A percentile compares a stretch with the other conserved stretches of the same genome.
Evolutionary conservation across 37 sponge, comb jelly and placozoan genomes (phyloP).

Genomic region (Corticium candelabrum): DNA sequence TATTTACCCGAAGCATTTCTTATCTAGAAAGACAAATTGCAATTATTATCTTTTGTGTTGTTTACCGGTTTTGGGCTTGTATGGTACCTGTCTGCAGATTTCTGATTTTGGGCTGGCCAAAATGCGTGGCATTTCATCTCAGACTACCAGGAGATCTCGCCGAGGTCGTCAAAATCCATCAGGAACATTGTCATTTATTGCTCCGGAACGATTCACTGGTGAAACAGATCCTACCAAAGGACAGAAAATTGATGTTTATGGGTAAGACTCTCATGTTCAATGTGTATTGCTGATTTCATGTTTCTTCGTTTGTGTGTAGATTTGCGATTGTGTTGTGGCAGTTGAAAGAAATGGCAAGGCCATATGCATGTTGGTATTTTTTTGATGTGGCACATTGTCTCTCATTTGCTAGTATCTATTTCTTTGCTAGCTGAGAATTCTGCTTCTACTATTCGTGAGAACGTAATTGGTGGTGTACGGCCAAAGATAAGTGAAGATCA

Average conservation of each 20-base stretch:
- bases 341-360: neutral
- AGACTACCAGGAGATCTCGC: neutral
- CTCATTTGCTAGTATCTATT: no score
- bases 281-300: neutral
- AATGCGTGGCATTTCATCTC: neutral
- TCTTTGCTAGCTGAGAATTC: neutral
- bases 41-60: no score
- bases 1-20: no score
- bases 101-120: constrained; percentile 2
- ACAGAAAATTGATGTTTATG: neutral
- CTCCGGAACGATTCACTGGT: neutral
- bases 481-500: neutral
- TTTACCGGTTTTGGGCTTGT: no score
- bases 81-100: neutral
- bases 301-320: neutral
- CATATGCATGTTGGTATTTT: neutral
- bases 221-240: neutral
- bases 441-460: neutral
- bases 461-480: neutral
- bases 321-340: neutral
- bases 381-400: no score
- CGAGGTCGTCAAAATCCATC: neutral
- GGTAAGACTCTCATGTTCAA: neutral
- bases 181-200: neutral
- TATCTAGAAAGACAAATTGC: no score